Base-by-base conservation (phyloP, 2,113 vertebrate genomes). In the Podarcis raffonei region DNA sequence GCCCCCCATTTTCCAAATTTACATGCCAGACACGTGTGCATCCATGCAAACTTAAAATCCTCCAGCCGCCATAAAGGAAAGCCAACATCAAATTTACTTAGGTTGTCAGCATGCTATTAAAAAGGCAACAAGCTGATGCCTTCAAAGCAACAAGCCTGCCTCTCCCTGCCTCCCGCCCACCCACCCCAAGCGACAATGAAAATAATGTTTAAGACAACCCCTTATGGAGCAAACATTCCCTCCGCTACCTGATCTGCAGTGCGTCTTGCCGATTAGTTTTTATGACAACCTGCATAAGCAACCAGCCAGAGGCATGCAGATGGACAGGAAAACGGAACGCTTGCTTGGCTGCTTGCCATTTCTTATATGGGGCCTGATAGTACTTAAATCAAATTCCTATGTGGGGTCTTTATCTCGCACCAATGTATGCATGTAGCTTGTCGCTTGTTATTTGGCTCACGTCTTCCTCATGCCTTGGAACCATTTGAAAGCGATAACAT, bases 401-500 rank as follows among this genome's bases (percentile, higher is more conserved):
- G 94, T 88, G n/a, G 37, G 78, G 84, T 89, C 91, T 92, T 90
- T 80, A 87, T 94, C 94, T 77, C 76, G 27, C 87, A 87, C 84
- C 75, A 89, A 7, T 22, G 48, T 83, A 75, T 71, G 89, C 86
- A 90, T 39, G 81, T 86, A 68, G 59, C 39, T 77, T 84, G 81
- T 89, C 88, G 69, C 90, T 96, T 96, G 90, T 91, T 90, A 95
- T 94, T 94, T 94, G 75, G 89, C 88, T 95, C 96, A 96, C 69
- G 23, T 95, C 85, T 91, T 62, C 87, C 65, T 76, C 68, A 76
- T 84, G 93, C 81, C 93, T 90, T 92, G 89, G 75, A 92, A 92
- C 90, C 93, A 92, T 94, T 87, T 95, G 90, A 95, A 96, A 95
- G 95, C 88, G 87, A 91, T 94, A 94, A 95, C 39, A 20, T 93